Evolutionary conservation across 2,888 invertebrate genomes (phyloP), one percentile per base, ranked within the genome.

Genomic region (Caenorhabditis japonica): DNA sequence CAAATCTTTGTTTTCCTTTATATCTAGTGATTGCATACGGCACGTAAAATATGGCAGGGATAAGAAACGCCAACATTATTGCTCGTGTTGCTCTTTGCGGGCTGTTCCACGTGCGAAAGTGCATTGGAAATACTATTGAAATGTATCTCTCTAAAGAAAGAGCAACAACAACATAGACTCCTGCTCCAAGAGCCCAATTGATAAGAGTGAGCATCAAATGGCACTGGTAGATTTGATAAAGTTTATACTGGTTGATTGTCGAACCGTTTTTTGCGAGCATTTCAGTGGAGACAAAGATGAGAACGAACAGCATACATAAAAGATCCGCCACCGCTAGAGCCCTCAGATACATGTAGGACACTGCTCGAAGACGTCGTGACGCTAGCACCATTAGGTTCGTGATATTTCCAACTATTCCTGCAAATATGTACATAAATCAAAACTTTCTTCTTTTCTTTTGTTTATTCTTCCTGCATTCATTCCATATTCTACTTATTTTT

Each of bases 121-220:
- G 82, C 79, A 87, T 83, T 10, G 87, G 87, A 39, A 85, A 87
- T 7, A 85, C 84, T 43, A 87, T 85, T 21, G 84, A 85, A 23
- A 87, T 81, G 75, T 84, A 87, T 36, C 80, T 76, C 47, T 87
- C 87, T 27, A 87, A 56, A 15, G 84, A 85, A 12, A 87, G 66
- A 0, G 86, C 86, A 2, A 87, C 84, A 13, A 87, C 86, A 30
- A 86, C 82, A 56, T 81, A 84, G 12, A 84, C 82, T 1, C 86
- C 87, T 17, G 86, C 87, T 19, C 85, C 83, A n/a, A 86, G 80
- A 15, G 86, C 85, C 85, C 84, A 86, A 72, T 87, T 87, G 74
- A 87, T 87, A 53, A 87, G 74, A 0, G 85, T 83, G 10, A 87
- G 79, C 84, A 85, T 87, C 51, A 86, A 47, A 60, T 87, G 85